A percentile compares a stretch with the other conserved stretches of the same genome.
Evolutionary conservation across 2,113 vertebrate genomes (phyloP).

Genomic region (Smithornis capensis): DNA sequence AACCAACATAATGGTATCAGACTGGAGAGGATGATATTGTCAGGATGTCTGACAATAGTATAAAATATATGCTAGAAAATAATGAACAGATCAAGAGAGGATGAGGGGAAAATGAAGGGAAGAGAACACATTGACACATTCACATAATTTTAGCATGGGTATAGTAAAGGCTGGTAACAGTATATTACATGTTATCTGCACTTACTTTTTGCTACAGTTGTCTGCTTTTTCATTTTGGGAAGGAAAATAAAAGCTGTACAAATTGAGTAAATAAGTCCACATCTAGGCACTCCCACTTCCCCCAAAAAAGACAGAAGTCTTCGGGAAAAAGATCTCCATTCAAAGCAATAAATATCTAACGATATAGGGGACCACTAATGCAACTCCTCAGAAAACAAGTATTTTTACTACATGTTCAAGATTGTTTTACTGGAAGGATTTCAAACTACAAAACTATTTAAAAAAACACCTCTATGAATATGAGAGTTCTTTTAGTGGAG

Average conservation of each 20-base stretch:
- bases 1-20: not conserved
- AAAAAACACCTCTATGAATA: not conserved
- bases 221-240: not conserved
- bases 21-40: not conserved
- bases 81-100: not conserved
- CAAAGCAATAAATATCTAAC: not conserved
- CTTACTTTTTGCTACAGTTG: not conserved
- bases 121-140: not conserved
- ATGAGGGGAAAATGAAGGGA: not conserved
- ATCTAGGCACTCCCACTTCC: not conserved
- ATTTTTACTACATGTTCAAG: slow-evolving; percentile 19
- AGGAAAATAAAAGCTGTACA: not conserved
- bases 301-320: not conserved
- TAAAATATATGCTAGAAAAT: not conserved
- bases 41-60: not conserved
- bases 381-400: not conserved
- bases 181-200: not conserved
- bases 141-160: too few species aligned
- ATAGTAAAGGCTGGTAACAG: too few species aligned
- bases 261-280: not conserved
- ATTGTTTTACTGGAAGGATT: not conserved
- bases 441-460: not conserved
- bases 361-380: not conserved
- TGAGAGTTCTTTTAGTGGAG: not conserved
- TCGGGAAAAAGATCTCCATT: not conserved